Evolutionary conservation across 92 coral and sea anemone genomes (phyloP), one percentile per base, ranked within the genome.

Genomic region (Nematostella vectensis): DNA sequence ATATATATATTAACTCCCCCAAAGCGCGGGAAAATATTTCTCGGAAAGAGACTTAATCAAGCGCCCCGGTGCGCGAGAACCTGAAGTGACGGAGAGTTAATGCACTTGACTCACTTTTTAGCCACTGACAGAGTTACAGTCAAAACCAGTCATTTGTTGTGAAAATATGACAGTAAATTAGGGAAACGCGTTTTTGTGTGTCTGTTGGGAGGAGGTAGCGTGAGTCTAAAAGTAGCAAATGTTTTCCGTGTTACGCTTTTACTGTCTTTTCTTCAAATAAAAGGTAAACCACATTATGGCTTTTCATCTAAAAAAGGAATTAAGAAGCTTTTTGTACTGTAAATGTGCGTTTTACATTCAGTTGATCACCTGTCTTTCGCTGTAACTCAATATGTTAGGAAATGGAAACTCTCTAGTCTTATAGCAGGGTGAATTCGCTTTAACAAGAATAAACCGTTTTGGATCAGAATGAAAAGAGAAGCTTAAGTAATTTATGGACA

Each of bases 91-190:
- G n/a, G n/a, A n/a, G 40, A 6, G 40, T 15, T 33, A 33, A 33
- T 33, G 15, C 40, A 15, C 40, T 33, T 6, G 15, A 33, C 6
- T 33, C 6, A 33, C 6, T 6, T 33, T 33, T 33, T n/a, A n/a
- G 40, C 6, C 40, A 22, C 9, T 9, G 23, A 45, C 51, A 9
- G 23, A 45, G 21, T 22, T 45, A 45, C 51, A 45, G 21, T 6
- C 21, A 22, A 45, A 45, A 45, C 51, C 51, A 45, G 51, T 45
- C 51, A 45, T 45, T 45, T 45, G 23, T 45, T 45, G 9, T 45
- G 17, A 45, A 45, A 45, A 45, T 19, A 45, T 45, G 51, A 45
- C 51, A 45, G 51, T 45, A 45, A 45, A 9, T 45, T 19, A 22
- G 18, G 51, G 51, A 45, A 45, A 45, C 18, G 51, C 23, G 4